Percentiles rank a stretch among this genome's conserved stretches.
These are phyloP conservation scores for Scytalopus superciliaris DNA, from an alignment of 2,113 vertebrate species.

Conservation along the genomic window DNA sequence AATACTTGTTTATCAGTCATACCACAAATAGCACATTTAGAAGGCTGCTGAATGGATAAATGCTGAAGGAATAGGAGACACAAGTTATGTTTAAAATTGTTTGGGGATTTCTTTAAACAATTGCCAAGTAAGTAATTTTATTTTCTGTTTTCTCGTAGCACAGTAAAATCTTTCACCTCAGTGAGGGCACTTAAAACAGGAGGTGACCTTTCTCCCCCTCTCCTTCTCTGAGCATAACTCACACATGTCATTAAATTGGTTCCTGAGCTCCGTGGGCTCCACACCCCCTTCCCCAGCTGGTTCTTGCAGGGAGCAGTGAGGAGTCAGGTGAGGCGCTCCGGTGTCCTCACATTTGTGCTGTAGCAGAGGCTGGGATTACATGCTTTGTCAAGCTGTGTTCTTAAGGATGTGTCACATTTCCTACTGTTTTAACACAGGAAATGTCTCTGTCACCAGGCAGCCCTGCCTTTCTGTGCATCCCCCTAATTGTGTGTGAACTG, in stretches of 20 bases:
- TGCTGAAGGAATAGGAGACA: not conserved
- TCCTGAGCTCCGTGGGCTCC: not conserved
- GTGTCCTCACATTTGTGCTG: not conserved
- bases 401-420: not conserved
- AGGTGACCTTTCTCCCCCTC: not conserved
- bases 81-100: not conserved
- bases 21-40: not conserved
- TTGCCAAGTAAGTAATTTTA: not conserved
- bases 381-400: not conserved
- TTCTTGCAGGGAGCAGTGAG: not conserved
- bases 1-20: not conserved
- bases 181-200: not conserved
- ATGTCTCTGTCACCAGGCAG: not conserved
- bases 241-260: not conserved
- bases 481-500: conserved; percentile 14
- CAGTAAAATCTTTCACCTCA: not conserved
- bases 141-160: conserved; percentile 6
- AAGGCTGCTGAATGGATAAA: not conserved
- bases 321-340: not conserved
- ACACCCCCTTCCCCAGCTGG: not conserved
- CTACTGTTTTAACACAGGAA: conserved; percentile 3
- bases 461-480: not conserved
- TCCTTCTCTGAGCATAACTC: not conserved
- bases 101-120: not conserved
- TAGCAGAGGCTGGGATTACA: not conserved